These are phyloP conservation scores for Caenorhabditis elegans DNA, from an alignment of 1,140 invertebrate genomes.

Conservation along the genomic window DNA sequence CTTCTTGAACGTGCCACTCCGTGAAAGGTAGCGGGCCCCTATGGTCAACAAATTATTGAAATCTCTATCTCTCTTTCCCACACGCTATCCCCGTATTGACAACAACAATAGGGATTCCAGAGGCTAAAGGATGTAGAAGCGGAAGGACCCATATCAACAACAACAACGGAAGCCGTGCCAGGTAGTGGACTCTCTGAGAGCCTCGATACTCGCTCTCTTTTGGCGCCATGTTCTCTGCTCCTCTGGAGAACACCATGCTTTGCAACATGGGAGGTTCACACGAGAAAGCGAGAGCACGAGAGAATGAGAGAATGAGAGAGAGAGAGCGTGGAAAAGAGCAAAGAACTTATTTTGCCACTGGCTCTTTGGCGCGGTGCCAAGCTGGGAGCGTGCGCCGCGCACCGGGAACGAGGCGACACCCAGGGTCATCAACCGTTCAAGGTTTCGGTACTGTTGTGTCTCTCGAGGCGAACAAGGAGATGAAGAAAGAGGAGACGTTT, in stretches of 20 bases:
- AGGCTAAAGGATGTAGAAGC: neutral
- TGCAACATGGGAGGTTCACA: neutral
- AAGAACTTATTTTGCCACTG: no score
- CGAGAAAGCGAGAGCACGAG: no score
- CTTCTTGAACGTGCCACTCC: constrained; percentile 6
- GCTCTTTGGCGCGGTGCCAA: constrained; percentile 7
- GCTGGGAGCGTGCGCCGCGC: neutral
- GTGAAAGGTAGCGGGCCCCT: neutral
- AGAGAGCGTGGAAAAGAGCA: no score
- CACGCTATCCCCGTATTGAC: neutral
- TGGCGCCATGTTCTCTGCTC: neutral
- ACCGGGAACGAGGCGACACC: constrained; percentile 26
- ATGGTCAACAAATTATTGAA: neutral
- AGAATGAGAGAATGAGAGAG: no score
- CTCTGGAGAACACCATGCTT: constrained; percentile 12
- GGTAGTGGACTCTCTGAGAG: neutral
- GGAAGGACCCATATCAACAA: neutral
- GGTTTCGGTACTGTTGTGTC: neutral
- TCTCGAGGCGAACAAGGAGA: no score
- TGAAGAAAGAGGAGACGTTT: no score
- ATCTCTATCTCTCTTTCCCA: neutral
- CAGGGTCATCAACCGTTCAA: constrained; percentile 29
- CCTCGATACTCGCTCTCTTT: neutral
- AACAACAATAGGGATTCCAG: constrained; percentile 5
- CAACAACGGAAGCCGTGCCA: constrained; percentile 17